These are phyloP conservation scores for Mongoloraphidia duomilia DNA, from an alignment of 2,888 invertebrate genomes.

Conservation along the genomic window DNA sequence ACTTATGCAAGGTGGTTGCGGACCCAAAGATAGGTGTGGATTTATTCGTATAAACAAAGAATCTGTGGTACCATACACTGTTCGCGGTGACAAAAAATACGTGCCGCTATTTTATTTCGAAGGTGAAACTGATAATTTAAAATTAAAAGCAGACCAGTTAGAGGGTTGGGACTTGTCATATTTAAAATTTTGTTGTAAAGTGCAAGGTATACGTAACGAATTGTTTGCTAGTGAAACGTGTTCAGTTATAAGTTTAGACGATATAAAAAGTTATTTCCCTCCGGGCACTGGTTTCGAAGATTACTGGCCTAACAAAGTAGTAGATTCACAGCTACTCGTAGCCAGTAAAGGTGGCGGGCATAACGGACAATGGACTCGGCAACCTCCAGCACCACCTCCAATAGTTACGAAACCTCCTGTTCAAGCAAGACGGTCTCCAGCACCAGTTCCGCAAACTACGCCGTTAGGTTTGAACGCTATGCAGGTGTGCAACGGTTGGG, in stretches of 20 bases:
- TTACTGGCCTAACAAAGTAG: constrained; percentile 84
- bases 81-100: constrained; percentile 68
- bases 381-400: constrained; percentile 56
- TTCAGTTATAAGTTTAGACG: constrained; percentile 77
- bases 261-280: constrained; percentile 82
- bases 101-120: constrained; percentile 85
- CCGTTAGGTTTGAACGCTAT: constrained; percentile 15
- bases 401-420: constrained; percentile 43
- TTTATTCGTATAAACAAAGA: constrained; percentile 87
- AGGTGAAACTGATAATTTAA: constrained; percentile 84
- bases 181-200: constrained; percentile 87
- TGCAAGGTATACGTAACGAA: constrained; percentile 83
- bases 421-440: constrained; percentile 27
- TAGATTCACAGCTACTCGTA: constrained; percentile 65
- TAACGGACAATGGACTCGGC: constrained; percentile 62
- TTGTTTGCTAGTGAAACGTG: constrained; percentile 82
- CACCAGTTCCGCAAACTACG: constrained; percentile 24
- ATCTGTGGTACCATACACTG: constrained; percentile 84
- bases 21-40: constrained; percentile 67
- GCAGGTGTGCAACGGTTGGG: constrained; percentile 31
- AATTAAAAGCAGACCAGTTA: constrained; percentile 71
- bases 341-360: constrained; percentile 43
- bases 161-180: constrained; percentile 89
- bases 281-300: constrained; percentile 82
- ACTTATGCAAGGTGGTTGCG: constrained; percentile 54